Conservation (phyloP, 2,113 vertebrate genomes). For the Leptobrachium leishanense region DNA sequence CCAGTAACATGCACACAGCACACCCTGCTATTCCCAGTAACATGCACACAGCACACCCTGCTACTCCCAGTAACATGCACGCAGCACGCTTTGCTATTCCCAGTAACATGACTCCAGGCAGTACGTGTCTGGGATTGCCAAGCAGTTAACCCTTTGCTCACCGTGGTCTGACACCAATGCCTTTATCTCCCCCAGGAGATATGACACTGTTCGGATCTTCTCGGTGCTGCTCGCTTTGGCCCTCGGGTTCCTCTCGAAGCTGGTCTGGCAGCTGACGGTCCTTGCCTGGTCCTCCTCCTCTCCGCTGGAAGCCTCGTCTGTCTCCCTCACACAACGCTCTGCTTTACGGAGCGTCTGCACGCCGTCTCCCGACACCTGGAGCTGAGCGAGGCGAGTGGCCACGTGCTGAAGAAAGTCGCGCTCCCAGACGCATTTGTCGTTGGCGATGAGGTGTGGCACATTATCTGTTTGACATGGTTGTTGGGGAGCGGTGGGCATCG, state of each 20-base stretch:
- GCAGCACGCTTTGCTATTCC: too few species aligned
- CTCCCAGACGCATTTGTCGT: slow-evolving; percentile 54
- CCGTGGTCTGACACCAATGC: slow-evolving; percentile 76
- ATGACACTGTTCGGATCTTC: slow-evolving; percentile 66
- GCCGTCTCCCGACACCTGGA: slow-evolving; percentile 54
- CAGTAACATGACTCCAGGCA: too few species aligned
- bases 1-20: too few species aligned
- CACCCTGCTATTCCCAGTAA: too few species aligned
- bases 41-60: too few species aligned
- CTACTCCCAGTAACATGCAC: too few species aligned
- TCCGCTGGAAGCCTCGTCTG: slow-evolving; percentile 55
- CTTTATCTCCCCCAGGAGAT: slow-evolving; percentile 80
- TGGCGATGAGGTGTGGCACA: slow-evolving; percentile 47
- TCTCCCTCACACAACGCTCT: slow-evolving; percentile 47
- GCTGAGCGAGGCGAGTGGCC: slow-evolving; percentile 63
- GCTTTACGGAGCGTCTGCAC: slow-evolving; percentile 14
- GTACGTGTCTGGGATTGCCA: too few species aligned
- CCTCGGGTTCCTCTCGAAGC: slow-evolving; percentile 58
- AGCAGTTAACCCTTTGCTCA: too few species aligned
- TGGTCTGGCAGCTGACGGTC: slow-evolving; percentile 64
- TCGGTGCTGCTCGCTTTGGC: slow-evolving; percentile 57
- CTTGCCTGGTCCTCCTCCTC: slow-evolving; percentile 60
- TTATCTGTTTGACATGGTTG: slow-evolving; percentile 47
- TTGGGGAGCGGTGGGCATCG: slow-evolving; percentile 37
- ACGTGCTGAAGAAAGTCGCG: slow-evolving; percentile 61